Percentiles rank a stretch among this genome's conserved stretches.
Evolutionary conservation across 2,888 invertebrate species (phyloP).

Genomic region (Arge pagana): DNA sequence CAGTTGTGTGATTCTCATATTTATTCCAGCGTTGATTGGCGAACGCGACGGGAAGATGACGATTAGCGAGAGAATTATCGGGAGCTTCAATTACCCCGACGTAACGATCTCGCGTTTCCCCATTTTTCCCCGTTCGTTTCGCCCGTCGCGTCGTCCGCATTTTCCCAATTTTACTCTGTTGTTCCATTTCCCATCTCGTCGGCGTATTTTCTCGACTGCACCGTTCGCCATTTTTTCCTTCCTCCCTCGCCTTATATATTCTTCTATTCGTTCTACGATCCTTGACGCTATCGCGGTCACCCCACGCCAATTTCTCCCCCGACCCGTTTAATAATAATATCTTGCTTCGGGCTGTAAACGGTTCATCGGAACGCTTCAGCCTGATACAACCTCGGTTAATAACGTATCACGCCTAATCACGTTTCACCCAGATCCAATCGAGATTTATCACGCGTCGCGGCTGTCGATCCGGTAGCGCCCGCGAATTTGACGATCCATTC

Average conservation of each 20-base stretch:
- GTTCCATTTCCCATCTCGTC: too few relatives aligned
- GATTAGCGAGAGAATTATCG: too few relatives aligned
- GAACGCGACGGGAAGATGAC: too few relatives aligned
- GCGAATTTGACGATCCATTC: too few relatives aligned
- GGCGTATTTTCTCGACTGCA: not conserved
- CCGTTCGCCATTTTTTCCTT: not conserved
- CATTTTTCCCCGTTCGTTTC: not conserved
- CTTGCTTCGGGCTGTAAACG: conserved; percentile 3
- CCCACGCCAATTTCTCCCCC: not conserved
- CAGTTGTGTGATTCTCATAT: too few relatives aligned
- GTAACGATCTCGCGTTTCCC: not conserved
- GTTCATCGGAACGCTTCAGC: conserved; percentile 4
- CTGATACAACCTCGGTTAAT: conserved; percentile 4
- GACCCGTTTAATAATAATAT: not conserved
- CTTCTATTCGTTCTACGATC: conserved; percentile 5
- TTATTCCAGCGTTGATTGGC: too few relatives aligned
- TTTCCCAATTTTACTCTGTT: too few relatives aligned
- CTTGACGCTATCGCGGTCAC: conserved; percentile 2
- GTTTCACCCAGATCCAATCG: too few relatives aligned
- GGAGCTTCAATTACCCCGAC: too few relatives aligned
- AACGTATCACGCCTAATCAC: conserved; percentile 6
- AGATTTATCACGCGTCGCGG: too few relatives aligned
- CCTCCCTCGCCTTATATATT: not conserved
- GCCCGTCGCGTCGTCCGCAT: too few relatives aligned
- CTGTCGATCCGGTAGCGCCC: too few relatives aligned